phyloP scores from a whole-genome alignment of 1,140 invertebrate genomes.

The Archivesica marissinica region DNA sequence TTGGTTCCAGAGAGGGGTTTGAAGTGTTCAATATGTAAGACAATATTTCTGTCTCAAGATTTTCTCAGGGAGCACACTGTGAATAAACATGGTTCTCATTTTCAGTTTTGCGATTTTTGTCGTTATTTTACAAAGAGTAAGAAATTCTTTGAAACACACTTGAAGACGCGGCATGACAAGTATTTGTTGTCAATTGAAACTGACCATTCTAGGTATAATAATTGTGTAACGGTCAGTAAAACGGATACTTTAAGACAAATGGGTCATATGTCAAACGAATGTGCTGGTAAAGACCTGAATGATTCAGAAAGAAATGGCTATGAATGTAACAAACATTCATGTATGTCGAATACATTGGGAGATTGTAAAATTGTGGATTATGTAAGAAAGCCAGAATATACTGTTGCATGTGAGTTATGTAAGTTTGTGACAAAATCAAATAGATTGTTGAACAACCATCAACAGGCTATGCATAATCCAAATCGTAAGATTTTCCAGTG shows the following conservation, averaged over 20 bases:
- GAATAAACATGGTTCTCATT: not conserved
- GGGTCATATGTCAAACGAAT: not conserved
- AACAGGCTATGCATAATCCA: not conserved
- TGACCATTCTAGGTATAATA: not conserved
- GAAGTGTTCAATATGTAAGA: not conserved
- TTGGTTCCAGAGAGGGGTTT: not conserved
- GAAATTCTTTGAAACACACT: not conserved
- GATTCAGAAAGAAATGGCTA: too few relatives aligned
- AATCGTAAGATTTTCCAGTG: not conserved
- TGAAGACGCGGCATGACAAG: not conserved
- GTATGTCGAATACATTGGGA: too few relatives aligned
- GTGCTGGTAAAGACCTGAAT: too few relatives aligned
- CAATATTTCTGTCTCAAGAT: not conserved
- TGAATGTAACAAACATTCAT: not conserved
- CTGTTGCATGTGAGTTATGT: not conserved
- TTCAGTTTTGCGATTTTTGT: not conserved
- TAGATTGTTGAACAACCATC: not conserved
- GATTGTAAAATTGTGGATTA: too few relatives aligned
- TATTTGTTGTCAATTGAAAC: not conserved
- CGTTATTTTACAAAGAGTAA: constrained; percentile 2
- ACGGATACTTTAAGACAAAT: not conserved
- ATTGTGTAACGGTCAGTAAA: not conserved
- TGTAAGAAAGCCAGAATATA: not conserved
- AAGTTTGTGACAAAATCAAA: not conserved
- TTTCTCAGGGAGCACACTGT: not conserved